phyloP scores from a whole-genome alignment of 1,140 invertebrate species.

The Drosophila orosa region DNA sequence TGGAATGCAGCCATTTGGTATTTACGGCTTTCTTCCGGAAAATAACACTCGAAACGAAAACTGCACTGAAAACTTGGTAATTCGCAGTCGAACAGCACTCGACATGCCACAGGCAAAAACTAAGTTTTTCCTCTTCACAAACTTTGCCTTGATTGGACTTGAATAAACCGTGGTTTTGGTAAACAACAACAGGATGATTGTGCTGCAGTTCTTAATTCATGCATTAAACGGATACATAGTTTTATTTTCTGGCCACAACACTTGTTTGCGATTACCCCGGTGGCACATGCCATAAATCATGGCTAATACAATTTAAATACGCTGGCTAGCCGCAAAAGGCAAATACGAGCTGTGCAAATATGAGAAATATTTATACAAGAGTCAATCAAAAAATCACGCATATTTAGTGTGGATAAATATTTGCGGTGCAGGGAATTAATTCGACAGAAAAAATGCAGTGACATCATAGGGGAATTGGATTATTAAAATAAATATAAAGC shows the following conservation, averaged over 20 bases:
- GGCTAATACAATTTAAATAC: slow-evolving; percentile 30
- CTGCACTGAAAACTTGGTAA: slow-evolving; percentile 24
- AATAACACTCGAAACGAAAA: slow-evolving; percentile 24
- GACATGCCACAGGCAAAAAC: slow-evolving; percentile 29
- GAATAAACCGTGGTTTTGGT: not conserved
- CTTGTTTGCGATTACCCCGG: slow-evolving; percentile 13
- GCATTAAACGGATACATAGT: slow-evolving; percentile 13
- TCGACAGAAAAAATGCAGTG: not conserved
- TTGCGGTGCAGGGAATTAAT: slow-evolving; percentile 6
- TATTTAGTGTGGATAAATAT: slow-evolving; percentile 18
- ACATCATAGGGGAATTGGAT: not conserved
- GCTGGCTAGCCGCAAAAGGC: slow-evolving; percentile 23
- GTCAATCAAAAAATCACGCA: slow-evolving; percentile 30
- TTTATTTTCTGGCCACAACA: slow-evolving; percentile 10
- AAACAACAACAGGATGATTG: slow-evolving; percentile 12
- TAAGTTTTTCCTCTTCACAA: slow-evolving; percentile 17
- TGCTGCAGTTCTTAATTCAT: slow-evolving; percentile 8
- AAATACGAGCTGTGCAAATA: slow-evolving; percentile 14
- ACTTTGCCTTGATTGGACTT: slow-evolving; percentile 16
- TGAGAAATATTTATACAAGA: slow-evolving; percentile 28
- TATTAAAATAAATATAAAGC: not conserved
- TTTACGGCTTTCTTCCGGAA: slow-evolving; percentile 15
- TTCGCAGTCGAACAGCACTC: slow-evolving; percentile 19
- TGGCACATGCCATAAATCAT: slow-evolving; percentile 28
- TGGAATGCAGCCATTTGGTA: slow-evolving; percentile 12